phyloP scores from a whole-genome alignment of 2,888 invertebrate species.

The Lasioglossum marginatum region DNA sequence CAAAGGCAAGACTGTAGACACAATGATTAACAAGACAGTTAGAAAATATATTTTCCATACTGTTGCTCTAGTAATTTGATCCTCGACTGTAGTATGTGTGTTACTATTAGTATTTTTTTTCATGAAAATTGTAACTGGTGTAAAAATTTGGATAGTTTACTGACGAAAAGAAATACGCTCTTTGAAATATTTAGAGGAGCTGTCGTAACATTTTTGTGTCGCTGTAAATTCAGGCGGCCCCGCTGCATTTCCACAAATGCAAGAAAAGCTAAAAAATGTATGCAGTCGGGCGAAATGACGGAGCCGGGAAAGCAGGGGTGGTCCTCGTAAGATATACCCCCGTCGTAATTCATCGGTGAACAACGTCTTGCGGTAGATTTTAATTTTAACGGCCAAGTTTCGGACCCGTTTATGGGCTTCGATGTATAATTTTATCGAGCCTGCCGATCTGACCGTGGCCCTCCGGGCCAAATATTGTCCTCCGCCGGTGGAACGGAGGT shows the following conservation, averaged over 20 bases:
- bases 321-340: conserved; percentile 63
- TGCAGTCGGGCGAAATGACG: conserved; percentile 34
- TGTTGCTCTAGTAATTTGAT: too few relatives aligned
- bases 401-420: conserved; percentile 79
- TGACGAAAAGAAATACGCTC: neutral
- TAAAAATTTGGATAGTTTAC: neutral
- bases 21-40: too few relatives aligned
- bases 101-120: too few relatives aligned
- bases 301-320: conserved; percentile 56
- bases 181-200: neutral
- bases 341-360: conserved; percentile 75
- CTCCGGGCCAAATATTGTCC: conserved; percentile 78
- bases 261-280: neutral
- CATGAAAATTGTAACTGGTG: neutral
- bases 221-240: neutral
- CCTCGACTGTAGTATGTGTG: too few relatives aligned
- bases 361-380: conserved; percentile 80
- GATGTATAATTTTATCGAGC: conserved; percentile 83
- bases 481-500: conserved; percentile 47
- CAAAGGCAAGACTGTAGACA: too few relatives aligned
- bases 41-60: too few relatives aligned
- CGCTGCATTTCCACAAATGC: conserved; percentile 1
- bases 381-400: conserved; percentile 82
- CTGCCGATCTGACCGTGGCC: conserved; percentile 80
- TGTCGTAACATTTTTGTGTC: conserved; percentile 2